Evolutionary conservation across 2,888 invertebrate genomes (phyloP).

Genomic region (Idaea biselata): DNA sequence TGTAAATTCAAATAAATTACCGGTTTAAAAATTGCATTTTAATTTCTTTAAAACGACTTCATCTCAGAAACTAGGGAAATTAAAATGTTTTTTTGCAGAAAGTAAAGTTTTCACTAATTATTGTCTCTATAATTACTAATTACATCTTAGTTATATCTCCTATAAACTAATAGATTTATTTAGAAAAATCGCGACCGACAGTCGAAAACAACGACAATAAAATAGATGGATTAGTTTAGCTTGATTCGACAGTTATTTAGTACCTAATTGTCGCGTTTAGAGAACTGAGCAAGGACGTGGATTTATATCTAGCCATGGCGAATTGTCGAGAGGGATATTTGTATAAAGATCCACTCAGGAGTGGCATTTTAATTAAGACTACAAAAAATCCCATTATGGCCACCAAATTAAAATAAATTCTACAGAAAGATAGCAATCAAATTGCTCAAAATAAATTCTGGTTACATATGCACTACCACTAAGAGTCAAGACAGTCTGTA

Average conservation of each 20-base stretch:
- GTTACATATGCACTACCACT: too few relatives aligned
- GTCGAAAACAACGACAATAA: too few relatives aligned
- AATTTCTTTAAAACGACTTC: neutral
- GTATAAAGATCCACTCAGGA: too few relatives aligned
- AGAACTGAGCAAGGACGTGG: neutral
- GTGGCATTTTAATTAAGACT: too few relatives aligned
- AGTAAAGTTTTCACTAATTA: neutral
- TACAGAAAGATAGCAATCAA: slow-evolving; percentile 1
- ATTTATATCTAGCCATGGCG: neutral
- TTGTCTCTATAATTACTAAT: neutral
- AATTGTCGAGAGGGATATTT: too few relatives aligned
- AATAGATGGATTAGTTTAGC: neutral
- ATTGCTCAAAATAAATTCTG: neutral
- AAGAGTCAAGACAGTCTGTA: too few relatives aligned
- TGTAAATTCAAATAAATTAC: neutral
- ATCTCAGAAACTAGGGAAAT: neutral
- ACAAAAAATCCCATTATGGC: slow-evolving; percentile 14
- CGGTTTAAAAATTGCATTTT: neutral
- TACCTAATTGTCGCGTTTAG: neutral
- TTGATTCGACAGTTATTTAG: neutral
- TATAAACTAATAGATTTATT: slow-evolving; percentile 5
- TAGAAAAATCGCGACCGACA: neutral
- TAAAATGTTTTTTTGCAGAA: neutral
- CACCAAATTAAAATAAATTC: slow-evolving; percentile 9
- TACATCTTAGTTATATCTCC: neutral